Base-by-base conservation (phyloP, 2,888 invertebrate species). In the Noctua pronuba region DNA sequence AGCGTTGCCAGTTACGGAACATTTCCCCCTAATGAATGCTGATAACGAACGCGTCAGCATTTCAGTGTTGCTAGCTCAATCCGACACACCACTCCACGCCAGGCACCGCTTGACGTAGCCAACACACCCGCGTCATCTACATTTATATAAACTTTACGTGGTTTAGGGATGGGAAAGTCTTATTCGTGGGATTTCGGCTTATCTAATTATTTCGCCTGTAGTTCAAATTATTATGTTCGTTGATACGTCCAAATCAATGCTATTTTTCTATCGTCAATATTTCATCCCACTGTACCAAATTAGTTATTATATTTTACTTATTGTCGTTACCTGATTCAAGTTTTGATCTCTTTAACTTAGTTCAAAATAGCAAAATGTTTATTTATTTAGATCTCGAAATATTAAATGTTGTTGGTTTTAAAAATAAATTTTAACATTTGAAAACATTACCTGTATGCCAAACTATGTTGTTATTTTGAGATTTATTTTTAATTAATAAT, bases 341-440 rank as follows among this genome's bases (percentile, higher is more conserved):
- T 95, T 93, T 87, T 96, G 96, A 96, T 96, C 96, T 96, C 96
- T 93, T 95, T 93, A 94, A 94, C 92, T 94, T 95, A 95, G 94
- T 91, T 90, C 88, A 88, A 93, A 93, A 92, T 94, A 94, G 92
- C 92, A 90, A 92, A 92, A 86, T 89, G 88, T 91, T 89, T 92
- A 93, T 93, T 94, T 93, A 93, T 93, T 91, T 94, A 92, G 87
- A 90, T 92, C 90, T 90, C 90, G 86, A 91, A 92, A 91, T 91
- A 92, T 89, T 90, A 82, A 90, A 79, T 80, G 85, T 92, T 90
- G 92, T 94, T 93, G 91, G 90, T 90, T 90, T 82, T 87, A 79
- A 89, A 89, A 89, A 84, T 90, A 92, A 91, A 92, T 91, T 92
- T 91, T 92, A 88, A 88, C 89, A 85, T 90, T 89, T 86, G 87